Evolutionary conservation across 2,797 vertebrate genomes (phyloP).

Genomic region (Xenops minutus): DNA sequence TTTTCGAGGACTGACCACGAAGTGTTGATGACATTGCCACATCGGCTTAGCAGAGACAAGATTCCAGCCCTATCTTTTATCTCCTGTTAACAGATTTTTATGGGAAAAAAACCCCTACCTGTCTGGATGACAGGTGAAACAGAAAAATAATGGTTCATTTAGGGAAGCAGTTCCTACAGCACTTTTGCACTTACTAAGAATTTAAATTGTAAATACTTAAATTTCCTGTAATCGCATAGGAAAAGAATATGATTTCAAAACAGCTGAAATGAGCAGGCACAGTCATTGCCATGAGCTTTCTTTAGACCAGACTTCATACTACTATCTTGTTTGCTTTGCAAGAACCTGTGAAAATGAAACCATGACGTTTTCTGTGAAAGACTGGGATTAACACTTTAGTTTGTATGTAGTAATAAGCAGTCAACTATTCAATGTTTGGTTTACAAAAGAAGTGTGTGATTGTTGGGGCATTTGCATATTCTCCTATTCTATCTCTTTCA

Average conservation of each 20-base stretch:
- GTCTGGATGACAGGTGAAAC: not conserved
- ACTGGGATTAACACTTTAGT: not conserved
- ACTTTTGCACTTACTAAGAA: not conserved
- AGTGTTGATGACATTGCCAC: not conserved
- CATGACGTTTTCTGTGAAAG: not conserved
- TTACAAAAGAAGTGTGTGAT: not conserved
- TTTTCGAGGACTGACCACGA: not conserved
- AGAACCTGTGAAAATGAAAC: not conserved
- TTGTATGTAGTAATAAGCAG: not conserved
- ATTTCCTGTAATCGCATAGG: not conserved
- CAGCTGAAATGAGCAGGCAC: not conserved
- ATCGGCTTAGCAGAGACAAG: not conserved
- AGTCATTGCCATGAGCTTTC: not conserved
- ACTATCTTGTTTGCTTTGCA: not conserved
- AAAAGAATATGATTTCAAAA: not conserved
- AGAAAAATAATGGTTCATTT: not conserved
- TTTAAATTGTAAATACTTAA: not conserved
- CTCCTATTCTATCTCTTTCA: not conserved
- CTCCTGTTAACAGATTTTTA: not conserved
- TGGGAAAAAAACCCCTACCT: not conserved
- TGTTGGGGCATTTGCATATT: not conserved
- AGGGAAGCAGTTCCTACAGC: not conserved
- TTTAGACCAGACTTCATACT: not conserved
- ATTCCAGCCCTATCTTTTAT: not conserved
- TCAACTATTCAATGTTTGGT: not conserved